phyloP scores from a whole-genome alignment of 2,797 vertebrate genomes.

The Poeciliopsis gracilis region DNA sequence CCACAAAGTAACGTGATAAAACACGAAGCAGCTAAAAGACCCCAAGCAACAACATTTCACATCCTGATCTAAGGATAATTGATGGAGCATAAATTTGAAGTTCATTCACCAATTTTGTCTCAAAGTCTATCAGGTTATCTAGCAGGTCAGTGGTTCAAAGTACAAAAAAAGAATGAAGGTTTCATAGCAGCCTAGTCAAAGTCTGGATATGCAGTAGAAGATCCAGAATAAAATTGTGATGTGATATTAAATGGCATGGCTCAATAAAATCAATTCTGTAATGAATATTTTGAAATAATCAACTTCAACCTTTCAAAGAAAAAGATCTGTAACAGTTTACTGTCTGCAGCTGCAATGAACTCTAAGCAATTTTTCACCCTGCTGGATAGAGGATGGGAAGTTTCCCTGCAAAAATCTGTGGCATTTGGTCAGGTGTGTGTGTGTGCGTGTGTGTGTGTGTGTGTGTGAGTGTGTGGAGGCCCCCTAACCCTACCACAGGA shows the following conservation, averaged over 20 bases:
- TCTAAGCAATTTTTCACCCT: conserved; percentile 32
- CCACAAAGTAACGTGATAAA: not conserved
- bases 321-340: conserved; percentile 17
- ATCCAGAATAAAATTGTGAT: not conserved
- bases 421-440: conserved; percentile 51
- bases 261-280: not conserved
- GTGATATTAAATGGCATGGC: not conserved
- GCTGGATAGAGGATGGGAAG: conserved; percentile 24
- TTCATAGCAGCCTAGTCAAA: not conserved
- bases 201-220: not conserved
- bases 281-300: not conserved
- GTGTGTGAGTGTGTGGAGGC: conserved; percentile 23
- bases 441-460: conserved; percentile 17
- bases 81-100: not conserved
- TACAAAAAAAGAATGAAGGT: not conserved
- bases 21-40: not conserved
- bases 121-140: not conserved
- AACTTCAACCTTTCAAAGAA: not conserved
- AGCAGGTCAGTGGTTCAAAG: not conserved
- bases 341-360: conserved; percentile 33
- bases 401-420: conserved; percentile 46
- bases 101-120: not conserved
- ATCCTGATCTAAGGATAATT: not conserved
- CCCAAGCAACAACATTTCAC: not conserved
- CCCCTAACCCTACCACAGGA: conserved; percentile 56